phyloP scores from a whole-genome alignment of 1,140 invertebrate genomes.

The Lordiphosa stackelbergi region DNA sequence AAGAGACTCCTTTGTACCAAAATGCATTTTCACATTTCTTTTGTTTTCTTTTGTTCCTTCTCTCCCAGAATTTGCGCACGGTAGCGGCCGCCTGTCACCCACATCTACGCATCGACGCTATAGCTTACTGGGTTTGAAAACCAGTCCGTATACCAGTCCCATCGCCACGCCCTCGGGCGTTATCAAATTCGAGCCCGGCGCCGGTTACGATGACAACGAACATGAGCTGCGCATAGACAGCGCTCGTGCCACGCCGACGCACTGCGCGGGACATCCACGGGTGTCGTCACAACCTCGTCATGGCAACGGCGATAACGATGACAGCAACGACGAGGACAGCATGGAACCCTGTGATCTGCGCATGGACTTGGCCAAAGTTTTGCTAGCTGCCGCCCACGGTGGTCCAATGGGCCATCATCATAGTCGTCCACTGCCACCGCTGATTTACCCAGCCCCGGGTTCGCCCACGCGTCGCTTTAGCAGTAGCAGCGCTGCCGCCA shows the following conservation, averaged over 20 bases:
- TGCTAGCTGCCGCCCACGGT: slow-evolving; percentile 42
- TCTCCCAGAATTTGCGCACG: slow-evolving; percentile 29
- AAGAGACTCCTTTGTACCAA: slow-evolving; percentile 4
- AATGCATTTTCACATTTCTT: slow-evolving; percentile 31
- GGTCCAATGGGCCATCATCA: slow-evolving; percentile 25
- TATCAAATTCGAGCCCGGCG: slow-evolving; percentile 60
- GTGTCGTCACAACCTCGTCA: slow-evolving; percentile 27
- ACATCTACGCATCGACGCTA: slow-evolving; percentile 29
- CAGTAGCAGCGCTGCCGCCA: slow-evolving; percentile 39
- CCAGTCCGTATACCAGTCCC: slow-evolving; percentile 65
- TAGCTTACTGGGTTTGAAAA: slow-evolving; percentile 47
- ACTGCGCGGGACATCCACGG: slow-evolving; percentile 20
- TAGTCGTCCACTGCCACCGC: slow-evolving; percentile 31
- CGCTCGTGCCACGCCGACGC: slow-evolving; percentile 42
- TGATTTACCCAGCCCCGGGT: slow-evolving; percentile 38
- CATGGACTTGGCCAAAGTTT: slow-evolving; percentile 44
- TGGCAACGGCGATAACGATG: slow-evolving; percentile 41
- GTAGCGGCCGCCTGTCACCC: slow-evolving; percentile 23
- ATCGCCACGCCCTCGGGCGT: slow-evolving; percentile 48
- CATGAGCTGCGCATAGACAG: slow-evolving; percentile 42
- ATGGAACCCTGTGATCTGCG: slow-evolving; percentile 68
- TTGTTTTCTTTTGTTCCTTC: slow-evolving; percentile 29
- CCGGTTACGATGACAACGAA: slow-evolving; percentile 47
- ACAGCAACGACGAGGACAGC: slow-evolving; percentile 38
- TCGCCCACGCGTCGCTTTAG: slow-evolving; percentile 58